Base-by-base conservation (phyloP, 2,888 invertebrate genomes). In the Lasioglossum leucozonium region DNA sequence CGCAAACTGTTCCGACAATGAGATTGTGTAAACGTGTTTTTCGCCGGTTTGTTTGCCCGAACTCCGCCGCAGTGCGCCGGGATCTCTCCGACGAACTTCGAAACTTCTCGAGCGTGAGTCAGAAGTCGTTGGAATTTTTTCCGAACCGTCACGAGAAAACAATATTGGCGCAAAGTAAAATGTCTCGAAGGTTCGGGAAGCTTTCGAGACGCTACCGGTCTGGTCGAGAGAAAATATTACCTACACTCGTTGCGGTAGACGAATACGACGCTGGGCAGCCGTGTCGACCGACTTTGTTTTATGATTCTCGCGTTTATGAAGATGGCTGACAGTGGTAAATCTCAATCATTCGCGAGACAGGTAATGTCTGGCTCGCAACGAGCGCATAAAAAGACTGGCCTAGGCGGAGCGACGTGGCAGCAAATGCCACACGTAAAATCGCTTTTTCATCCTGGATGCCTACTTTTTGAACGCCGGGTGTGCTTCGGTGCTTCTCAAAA, bases 281-380 rank as follows among this genome's bases (percentile, higher is more conserved):
- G 77, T 22, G 30, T 34, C 65, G 34, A 8, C 11, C 34, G 34
- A 34, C 22, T 37, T 22, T 30, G 8, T 26, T 72, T 55, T 26
- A 51, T n/a, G 72, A 67, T 69, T 75, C 26, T 30, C 51, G 71
- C 44, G 74, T 72, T 85, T 73, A 75, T 79, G 69, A 81, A 72
- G 58, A 34, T 73, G 40, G 72, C 77, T 75, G 74, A 71, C 71
- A 74, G 44, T 74, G 37, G 65, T 86, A 87, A 86, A 86, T 84
- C 84, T 81, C 72, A 73, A 84, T 81, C 55, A 51, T 47, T 67
- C 44, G 44, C 51, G 67, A 40, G 44, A 47, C 72, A 69, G 47
- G 30, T 74, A 81, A 83, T 37, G 79, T 81, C 79, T 81, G 71
- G 72, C 34, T 51, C 22, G 11, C 30, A 16, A 58, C 76, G 22